A percentile compares a stretch with the other conserved stretches of the same genome.
Evolutionary conservation across 2,888 invertebrate species (phyloP).

Genomic region (Abscondita cerata): DNA sequence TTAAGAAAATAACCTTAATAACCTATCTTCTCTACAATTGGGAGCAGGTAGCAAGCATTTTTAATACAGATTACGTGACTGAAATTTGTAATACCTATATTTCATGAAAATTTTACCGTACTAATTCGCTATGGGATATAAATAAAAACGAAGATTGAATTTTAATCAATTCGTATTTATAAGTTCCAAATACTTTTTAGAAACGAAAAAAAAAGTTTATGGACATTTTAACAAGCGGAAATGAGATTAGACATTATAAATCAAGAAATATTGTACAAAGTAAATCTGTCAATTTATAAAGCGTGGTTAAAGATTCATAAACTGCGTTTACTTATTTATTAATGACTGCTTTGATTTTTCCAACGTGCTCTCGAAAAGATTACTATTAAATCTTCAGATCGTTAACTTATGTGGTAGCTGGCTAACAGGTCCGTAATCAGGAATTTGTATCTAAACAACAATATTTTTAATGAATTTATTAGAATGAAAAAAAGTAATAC

Average conservation of each 20-base stretch:
- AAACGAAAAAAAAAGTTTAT: conserved; percentile 1
- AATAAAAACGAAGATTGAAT: conserved; percentile 11
- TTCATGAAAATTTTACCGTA: conserved; percentile 5
- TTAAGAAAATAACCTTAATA: conserved; percentile 35
- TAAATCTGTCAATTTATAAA: conserved; percentile 27
- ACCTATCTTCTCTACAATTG: conserved; percentile 27
- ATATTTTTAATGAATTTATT: too few species aligned
- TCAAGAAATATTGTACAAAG: conserved; percentile 18
- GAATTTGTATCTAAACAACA: too few species aligned
- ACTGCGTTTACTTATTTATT: conserved; percentile 30
- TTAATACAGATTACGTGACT: conserved; percentile 31
- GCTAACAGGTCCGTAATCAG: too few species aligned
- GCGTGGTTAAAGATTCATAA: conserved; percentile 26
- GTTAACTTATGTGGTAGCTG: not conserved
- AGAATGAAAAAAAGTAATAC: too few species aligned
- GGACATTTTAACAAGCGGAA: conserved; percentile 18
- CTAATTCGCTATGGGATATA: conserved; percentile 1
- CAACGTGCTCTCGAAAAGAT: conserved; percentile 24
- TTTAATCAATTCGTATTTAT: conserved; percentile 6
- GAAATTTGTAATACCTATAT: conserved; percentile 21
- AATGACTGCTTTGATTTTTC: conserved; percentile 29
- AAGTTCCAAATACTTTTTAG: not conserved
- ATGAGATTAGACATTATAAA: conserved; percentile 21
- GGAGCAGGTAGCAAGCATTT: conserved; percentile 32
- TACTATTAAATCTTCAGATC: conserved; percentile 11